Conservation (phyloP, 2,797 vertebrate genomes). For the Fundulus diaphanus region DNA sequence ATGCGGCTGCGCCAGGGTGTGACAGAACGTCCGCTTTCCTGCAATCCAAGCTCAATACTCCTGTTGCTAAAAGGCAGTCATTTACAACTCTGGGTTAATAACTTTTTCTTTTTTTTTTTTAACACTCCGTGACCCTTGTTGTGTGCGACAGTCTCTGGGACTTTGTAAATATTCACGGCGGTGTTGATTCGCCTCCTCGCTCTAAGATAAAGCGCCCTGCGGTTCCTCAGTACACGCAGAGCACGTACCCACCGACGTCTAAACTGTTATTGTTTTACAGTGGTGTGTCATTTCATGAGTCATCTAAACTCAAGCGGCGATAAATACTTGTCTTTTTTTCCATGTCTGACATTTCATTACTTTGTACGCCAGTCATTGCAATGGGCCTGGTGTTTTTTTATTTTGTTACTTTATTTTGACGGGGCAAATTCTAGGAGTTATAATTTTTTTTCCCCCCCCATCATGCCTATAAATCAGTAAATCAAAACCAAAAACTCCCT, state of each 20-base stretch:
- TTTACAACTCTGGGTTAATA: conserved; percentile 23
- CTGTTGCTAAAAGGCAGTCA: conserved; percentile 38
- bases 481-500: too few relatives aligned
- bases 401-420: too few relatives aligned
- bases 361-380: too few relatives aligned
- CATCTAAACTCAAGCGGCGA: conserved; percentile 6
- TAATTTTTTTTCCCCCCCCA: too few relatives aligned
- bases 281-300: conserved; percentile 25
- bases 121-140: not conserved
- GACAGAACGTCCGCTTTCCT: conserved; percentile 29
- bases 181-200: not conserved
- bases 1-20: not conserved
- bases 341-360: not conserved
- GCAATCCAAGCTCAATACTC: not conserved
- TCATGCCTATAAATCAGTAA: too few relatives aligned
- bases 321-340: conserved; percentile 23
- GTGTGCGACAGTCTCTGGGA: not conserved
- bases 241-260: not conserved
- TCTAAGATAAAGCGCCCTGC: not conserved
- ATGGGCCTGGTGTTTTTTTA: not conserved
- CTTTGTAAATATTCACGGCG: not conserved
- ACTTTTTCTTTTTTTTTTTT: conserved; percentile 9
- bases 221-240: not conserved
- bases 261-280: not conserved
- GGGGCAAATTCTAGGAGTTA: too few relatives aligned